These are phyloP conservation scores for Phycodurus eques DNA, from an alignment of 2,113 vertebrate genomes.

Conservation along the genomic window DNA sequence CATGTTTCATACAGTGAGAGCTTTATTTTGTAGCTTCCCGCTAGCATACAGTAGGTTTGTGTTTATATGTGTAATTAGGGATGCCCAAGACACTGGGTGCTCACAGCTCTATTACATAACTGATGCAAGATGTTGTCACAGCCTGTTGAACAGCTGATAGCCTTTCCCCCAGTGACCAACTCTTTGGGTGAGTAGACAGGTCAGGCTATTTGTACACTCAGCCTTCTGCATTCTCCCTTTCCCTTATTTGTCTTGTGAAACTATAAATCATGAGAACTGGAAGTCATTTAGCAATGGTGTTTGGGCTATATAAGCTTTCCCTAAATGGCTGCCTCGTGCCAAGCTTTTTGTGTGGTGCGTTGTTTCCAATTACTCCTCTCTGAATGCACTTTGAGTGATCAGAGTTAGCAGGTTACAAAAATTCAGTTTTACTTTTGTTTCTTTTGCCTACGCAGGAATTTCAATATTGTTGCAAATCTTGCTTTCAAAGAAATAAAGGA, in stretches of 20 bases:
- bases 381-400: conserved; percentile 5
- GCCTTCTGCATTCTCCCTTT: conserved; percentile 9
- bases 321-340: not conserved
- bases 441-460: conserved; percentile 3
- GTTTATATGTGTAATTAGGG: conserved; percentile 41
- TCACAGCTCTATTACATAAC: conserved; percentile 46
- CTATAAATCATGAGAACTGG: not conserved
- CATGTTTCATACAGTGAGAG: conserved; percentile 26
- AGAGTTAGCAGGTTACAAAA: conserved; percentile 18
- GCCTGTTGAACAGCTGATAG: conserved; percentile 44
- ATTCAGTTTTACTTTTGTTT: conserved; percentile 7
- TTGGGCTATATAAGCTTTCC: conserved; percentile 4
- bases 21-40: conserved; percentile 28
- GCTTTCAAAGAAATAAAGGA: not conserved
- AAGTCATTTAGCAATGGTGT: conserved; percentile 24
- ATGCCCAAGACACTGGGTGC: conserved; percentile 18
- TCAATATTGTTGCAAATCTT: not conserved
- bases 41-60: conserved; percentile 25
- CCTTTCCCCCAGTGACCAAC: conserved; percentile 16
- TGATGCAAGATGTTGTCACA: conserved; percentile 25
- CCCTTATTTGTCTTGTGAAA: conserved; percentile 5
- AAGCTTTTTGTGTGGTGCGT: not conserved
- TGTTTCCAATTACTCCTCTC: conserved; percentile 17
- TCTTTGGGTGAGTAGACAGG: conserved; percentile 25
- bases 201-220: conserved; percentile 11